Percentiles rank a stretch among this genome's conserved stretches.
Evolutionary conservation across 1,140 invertebrate species (phyloP).

Genomic region (Belonocnema kinseyi): DNA sequence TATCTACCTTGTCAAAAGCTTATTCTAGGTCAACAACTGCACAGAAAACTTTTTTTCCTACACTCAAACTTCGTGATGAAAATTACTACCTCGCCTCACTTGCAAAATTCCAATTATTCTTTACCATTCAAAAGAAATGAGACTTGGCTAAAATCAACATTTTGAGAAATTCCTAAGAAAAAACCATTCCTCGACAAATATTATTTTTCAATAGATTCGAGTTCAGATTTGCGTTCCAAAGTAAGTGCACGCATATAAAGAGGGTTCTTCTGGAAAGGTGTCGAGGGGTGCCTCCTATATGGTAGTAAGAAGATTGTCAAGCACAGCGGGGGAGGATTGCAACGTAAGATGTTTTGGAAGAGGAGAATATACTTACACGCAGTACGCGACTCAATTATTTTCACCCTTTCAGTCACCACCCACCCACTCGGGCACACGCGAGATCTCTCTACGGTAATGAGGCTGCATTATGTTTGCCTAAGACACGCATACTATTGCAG

Average conservation of each 20-base stretch:
- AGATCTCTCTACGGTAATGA: slow-evolving; percentile 50
- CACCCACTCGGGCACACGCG: slow-evolving; percentile 35
- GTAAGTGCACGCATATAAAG: slow-evolving; percentile 20
- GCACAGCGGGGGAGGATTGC: slow-evolving; percentile 21
- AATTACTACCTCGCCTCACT: too few relatives aligned
- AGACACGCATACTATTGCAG: slow-evolving; percentile 33
- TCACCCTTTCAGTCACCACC: slow-evolving; percentile 45
- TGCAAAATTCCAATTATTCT: too few relatives aligned
- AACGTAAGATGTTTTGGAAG: slow-evolving; percentile 19
- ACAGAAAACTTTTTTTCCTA: too few relatives aligned
- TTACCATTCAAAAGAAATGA: too few relatives aligned
- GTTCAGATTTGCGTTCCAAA: slow-evolving; percentile 1
- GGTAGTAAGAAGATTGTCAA: slow-evolving; percentile 17
- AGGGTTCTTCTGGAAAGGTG: slow-evolving; percentile 19
- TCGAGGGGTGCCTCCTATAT: slow-evolving; percentile 8
- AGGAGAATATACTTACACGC: background rate
- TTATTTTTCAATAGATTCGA: background rate
- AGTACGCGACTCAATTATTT: slow-evolving; percentile 52
- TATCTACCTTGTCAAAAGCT: too few relatives aligned
- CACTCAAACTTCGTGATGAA: too few relatives aligned
- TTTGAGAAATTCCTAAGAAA: too few relatives aligned
- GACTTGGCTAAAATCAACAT: too few relatives aligned
- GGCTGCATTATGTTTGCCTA: slow-evolving; percentile 47
- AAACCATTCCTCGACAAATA: too few relatives aligned
- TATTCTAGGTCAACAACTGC: too few relatives aligned